phyloP scores from a whole-genome alignment of 2,113 vertebrate species.

The Machaerirhynchus nigripectus region DNA sequence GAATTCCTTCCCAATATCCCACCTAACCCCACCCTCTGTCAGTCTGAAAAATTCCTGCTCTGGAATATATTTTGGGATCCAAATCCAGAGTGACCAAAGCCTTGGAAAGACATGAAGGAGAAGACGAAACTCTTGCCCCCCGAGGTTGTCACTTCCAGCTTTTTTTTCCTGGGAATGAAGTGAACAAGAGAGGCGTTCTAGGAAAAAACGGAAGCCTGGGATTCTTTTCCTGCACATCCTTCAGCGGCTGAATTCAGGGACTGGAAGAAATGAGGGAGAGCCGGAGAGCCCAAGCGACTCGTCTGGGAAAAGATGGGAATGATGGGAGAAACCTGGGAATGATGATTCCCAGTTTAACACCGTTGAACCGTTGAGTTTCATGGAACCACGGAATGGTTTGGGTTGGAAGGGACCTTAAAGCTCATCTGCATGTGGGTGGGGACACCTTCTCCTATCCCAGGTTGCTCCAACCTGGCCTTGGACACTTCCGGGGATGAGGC shows the following conservation, averaged over 20 bases:
- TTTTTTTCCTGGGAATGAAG: neutral
- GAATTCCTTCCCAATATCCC: neutral
- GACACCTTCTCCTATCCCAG: neutral
- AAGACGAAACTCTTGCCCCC: neutral
- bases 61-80: neutral
- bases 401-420: neutral
- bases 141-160: neutral
- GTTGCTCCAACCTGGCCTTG: neutral
- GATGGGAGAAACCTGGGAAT: neutral
- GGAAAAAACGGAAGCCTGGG: neutral
- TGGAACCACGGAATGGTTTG: fast-evolving
- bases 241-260: neutral
- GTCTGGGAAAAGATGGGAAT: neutral
- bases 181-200: neutral
- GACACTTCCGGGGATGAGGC: neutral
- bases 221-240: neutral
- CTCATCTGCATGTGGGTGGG: neutral
- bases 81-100: neutral
- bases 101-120: neutral
- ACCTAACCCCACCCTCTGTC: neutral
- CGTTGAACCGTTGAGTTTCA: fast-evolving
- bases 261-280: neutral
- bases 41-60: neutral
- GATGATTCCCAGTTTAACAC: neutral
- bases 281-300: neutral